Base-by-base conservation (phyloP, 2,113 vertebrate species). In the Phalacrocorax brasilianus region DNA sequence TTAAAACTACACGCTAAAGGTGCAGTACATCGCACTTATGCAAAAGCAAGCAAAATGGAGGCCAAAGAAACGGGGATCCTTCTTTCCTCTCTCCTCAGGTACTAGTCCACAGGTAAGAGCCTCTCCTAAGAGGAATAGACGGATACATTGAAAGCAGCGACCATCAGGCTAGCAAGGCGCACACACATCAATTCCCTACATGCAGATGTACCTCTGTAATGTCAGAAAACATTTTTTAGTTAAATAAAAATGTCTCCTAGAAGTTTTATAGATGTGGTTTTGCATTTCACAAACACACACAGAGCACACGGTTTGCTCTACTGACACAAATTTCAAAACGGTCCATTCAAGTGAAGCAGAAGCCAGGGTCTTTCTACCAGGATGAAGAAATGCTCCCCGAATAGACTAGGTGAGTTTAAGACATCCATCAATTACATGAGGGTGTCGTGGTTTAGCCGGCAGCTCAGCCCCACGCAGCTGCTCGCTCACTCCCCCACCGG, bases 141-240 rank as follows among this genome's bases (percentile, higher is more conserved):
- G 14, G 30, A 10, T 4, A 22, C 6, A 3, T 0, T 26, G 19
- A 68, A 71, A 40, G n/a, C 62, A 56, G 3, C 4, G 17, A 45
- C 14, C 68, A 49, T 4, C 55, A n/a, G 28, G 19, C 21, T 9
- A 50, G 38, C 44, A 50, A 74, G 44, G 14, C 66, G 23, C 30
- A 28, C 8, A 45, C 17, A 15, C 27, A 32, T 8, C 4, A 1
- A 13, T 14, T 47, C 49, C 19, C 14, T 19, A 2, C 4, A 1
- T 27, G 40, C 13, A 66, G 17, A 50, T 18, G 14, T 22, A 55
- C 32, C 4, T 44, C 19, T 35, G 12, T 3, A 15, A 65, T 0
- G 7, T 8, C 44, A 65, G 40, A 11, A 59, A 87, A 24, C 2
- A 17, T 19, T 17, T 47, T 58, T 24, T 33, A 28, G 40, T 22